Evolutionary conservation across 1,140 invertebrate genomes (phyloP), one percentile per base, ranked within the genome.

Genomic region (Polypedilum pembai): DNA sequence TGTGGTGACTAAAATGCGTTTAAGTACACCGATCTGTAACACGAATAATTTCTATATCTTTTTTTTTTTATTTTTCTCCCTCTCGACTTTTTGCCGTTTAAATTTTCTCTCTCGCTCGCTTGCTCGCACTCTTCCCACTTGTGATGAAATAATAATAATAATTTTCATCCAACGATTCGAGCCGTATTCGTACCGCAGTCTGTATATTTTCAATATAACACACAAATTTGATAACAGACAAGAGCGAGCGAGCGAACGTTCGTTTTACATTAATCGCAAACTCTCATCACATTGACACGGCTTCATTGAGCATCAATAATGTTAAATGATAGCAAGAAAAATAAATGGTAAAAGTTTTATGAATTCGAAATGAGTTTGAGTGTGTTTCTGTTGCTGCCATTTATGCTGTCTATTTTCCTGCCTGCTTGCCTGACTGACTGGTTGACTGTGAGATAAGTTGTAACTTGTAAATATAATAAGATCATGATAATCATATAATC

Each of bases 281-380:
- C 65, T 69, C 20, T 20, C 65, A 69, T 69, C 65, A 56, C 65
- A 20, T 69, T 20, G 20, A 69, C 65, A 69, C 15, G 17, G 17
- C 63, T 66, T n/a, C 63, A 66, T 66, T 20, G 63, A 66, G 63
- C 65, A 69, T 69, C 65, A 69, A 69, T 69, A 69, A 69, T 21
- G 20, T 69, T 69, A 69, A 69, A 69, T 69, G 65, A 69, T 69
- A 69, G 65, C 65, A 69, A 33, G 24, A 33, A 33, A 69, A 69
- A 69, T 69, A 69, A 69, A 69, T 69, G 65, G 65, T 5, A 69
- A 69, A 69, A 69, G 17, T 69, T 69, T 69, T 69, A 69, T 69
- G 65, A 69, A 69, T 69, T 69, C 18, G 17, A 69, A 69, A 69
- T 69, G 65, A 69, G 65, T 18, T 69, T 18, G 65, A 69, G 65